These are phyloP conservation scores for Leptocoma aspasia DNA, from an alignment of 2,113 vertebrate genomes.

Conservation along the genomic window DNA sequence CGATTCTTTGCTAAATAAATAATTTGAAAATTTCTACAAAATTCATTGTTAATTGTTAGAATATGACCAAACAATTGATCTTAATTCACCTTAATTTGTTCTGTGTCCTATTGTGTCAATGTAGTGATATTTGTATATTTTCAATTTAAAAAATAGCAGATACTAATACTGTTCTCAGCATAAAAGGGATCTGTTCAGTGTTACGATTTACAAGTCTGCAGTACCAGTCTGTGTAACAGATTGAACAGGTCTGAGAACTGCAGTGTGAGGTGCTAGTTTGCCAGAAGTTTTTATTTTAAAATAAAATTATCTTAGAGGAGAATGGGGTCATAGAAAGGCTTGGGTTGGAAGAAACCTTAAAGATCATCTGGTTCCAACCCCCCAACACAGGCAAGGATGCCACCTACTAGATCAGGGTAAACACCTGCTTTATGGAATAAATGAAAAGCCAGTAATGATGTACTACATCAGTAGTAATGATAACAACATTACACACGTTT, in stretches of 20 bases:
- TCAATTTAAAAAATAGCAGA: not conserved
- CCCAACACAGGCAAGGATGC: not conserved
- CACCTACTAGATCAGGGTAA: not conserved
- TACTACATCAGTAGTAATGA: not conserved
- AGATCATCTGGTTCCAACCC: not conserved
- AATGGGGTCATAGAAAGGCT: not conserved
- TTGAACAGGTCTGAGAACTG: not conserved
- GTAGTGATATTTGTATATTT: not conserved
- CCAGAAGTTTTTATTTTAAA: not conserved
- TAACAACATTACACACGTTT: not conserved
- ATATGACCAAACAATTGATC: not conserved
- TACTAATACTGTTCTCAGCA: not conserved
- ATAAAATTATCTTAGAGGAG: not conserved
- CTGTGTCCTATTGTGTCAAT: not conserved
- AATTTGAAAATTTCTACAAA: not conserved
- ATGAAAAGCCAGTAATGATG: not conserved
- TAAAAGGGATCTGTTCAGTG: not conserved
- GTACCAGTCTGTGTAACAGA: not conserved
- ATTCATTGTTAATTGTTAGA: not conserved
- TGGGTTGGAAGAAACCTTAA: not conserved
- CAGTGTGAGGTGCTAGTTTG: not conserved
- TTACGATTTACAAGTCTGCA: not conserved
- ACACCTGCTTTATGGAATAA: not conserved
- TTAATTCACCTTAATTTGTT: not conserved
- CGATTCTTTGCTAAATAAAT: not conserved